Base-by-base conservation (phyloP, 2,797 vertebrate species). In the Pipistrellus nathusii region DNA sequence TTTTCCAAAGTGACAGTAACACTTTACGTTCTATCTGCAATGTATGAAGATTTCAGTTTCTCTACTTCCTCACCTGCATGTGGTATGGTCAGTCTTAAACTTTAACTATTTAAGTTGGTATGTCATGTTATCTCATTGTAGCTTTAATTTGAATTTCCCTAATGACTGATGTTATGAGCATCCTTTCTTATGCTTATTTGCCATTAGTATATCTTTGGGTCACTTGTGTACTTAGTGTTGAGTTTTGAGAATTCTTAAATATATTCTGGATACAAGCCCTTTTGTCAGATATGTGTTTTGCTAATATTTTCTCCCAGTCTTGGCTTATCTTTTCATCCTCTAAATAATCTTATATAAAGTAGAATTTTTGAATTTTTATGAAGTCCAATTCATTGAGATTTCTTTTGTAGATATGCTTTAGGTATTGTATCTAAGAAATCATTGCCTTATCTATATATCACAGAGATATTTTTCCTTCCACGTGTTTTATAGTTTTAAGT, bases 401-500 rank as follows among this genome's bases (percentile, higher is more conserved):
- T 77, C 30, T 80, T 76, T 44, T 68, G 12, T 73, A 90, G 15
- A 44, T 41, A 46, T 11, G 7, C n/a, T 77, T 83, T 57, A 51
- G 35, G 8, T 75, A 1, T 62, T 51, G 1, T 68, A 2, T 18
- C 3, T 85, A 51, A 81, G 66, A 80, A 85, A 81, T 59, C 14
- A 44, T 90, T 30, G 6, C 10, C 59, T 85, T 59, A 66, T 27
- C 4, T 62, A 62, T 84, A 51, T 55, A 44, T 75, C 44, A 64
- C 15, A 71, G n/a, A 84, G 2, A 21, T 86, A 82, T 66, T 48
- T 75, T 69, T 92, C 59, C n/a, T 46, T 38, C 30, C 18, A 18
- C n/a, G 48, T n/a, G 20, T 91, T 90, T 80, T 87, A 82, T 53
- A 83, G 48, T 53, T 77, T 85, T 57, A 82, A n/a, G 25, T 27